phyloP scores from a whole-genome alignment of 2,797 vertebrate species.

The Phoebastria nigripes region DNA sequence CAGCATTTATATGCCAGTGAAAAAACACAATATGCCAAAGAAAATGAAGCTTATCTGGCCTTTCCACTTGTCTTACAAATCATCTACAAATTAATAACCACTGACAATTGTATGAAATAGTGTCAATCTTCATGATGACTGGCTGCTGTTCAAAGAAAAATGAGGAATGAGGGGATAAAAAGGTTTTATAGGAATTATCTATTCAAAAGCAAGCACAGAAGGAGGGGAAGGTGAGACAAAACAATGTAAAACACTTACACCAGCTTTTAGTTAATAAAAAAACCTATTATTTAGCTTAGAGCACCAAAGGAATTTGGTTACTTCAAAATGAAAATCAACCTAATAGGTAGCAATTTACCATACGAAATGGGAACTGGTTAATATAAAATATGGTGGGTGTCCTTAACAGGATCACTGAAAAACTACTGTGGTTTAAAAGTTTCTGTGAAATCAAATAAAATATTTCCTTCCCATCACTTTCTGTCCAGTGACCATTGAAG shows the following conservation, averaged over 20 bases:
- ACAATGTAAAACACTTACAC: background rate
- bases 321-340: background rate
- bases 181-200: background rate
- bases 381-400: background rate
- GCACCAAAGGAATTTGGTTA: background rate
- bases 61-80: conserved; percentile 58
- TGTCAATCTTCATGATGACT: conserved; percentile 38
- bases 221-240: background rate
- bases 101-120: conserved; percentile 60
- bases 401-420: background rate
- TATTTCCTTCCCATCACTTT: background rate
- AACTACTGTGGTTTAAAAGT: background rate
- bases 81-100: conserved; percentile 62
- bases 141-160: background rate
- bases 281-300: background rate
- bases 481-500: background rate
- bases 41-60: conserved; percentile 62
- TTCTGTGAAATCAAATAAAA: background rate
- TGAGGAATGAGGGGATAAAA: background rate
- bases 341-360: background rate
- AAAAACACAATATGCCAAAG: conserved; percentile 28
- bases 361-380: background rate
- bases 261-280: background rate
- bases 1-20: conserved; percentile 47
- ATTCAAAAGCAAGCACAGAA: background rate